Percentiles rank a stretch among this genome's conserved stretches.
These are phyloP conservation scores for Pyrgilauda ruficollis DNA, from an alignment of 2,113 vertebrate species.

Conservation along the genomic window DNA sequence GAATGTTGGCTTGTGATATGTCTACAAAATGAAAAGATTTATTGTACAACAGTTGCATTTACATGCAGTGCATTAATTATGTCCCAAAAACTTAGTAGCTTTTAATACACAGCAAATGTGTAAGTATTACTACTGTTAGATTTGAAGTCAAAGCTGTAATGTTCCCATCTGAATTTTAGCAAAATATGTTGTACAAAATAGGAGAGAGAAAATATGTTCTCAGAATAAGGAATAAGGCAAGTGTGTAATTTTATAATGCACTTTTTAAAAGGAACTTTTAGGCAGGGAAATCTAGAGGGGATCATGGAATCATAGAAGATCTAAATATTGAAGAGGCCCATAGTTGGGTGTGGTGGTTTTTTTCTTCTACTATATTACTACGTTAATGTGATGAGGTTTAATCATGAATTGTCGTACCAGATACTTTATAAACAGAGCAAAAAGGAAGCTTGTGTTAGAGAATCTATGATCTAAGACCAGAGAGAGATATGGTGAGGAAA, in stretches of 20 bases:
- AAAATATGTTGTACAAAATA: not conserved
- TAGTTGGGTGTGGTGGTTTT: not conserved
- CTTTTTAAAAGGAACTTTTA: not conserved
- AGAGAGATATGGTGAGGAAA: not conserved
- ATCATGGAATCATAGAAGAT: not conserved
- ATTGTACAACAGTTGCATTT: conserved; percentile 1
- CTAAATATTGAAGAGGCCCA: not conserved
- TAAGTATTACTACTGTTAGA: not conserved
- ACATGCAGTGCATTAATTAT: not conserved
- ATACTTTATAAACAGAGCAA: not conserved
- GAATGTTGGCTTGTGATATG: not conserved
- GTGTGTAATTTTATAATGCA: not conserved
- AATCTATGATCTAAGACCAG: not conserved
- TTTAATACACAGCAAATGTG: not conserved
- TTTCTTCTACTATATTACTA: not conserved
- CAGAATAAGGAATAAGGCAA: not conserved
- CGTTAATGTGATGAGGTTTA: not conserved
- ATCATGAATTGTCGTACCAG: not conserved
- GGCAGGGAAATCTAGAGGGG: not conserved
- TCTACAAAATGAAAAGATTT: not conserved
- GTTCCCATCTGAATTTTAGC: not conserved
- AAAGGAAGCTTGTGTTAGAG: not conserved
- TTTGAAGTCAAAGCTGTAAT: conserved; percentile 3
- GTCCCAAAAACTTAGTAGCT: not conserved
- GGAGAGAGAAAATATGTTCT: not conserved